Evolutionary conservation across 2,113 vertebrate species (phyloP).

Genomic region (Colistium nudipinnis): DNA sequence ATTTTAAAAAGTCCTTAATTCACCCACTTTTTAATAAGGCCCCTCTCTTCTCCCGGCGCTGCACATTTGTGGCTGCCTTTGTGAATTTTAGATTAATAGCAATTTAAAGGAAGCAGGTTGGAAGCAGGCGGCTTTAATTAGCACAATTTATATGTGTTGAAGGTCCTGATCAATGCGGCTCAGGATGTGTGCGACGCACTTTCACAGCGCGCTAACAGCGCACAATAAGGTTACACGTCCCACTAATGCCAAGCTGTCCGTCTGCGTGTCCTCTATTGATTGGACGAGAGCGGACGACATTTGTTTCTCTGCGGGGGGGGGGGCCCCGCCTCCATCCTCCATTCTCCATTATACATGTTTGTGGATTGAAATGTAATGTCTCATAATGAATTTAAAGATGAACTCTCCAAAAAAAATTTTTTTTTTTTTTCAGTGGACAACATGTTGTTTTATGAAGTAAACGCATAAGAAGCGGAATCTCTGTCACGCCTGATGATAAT

Average conservation of each 20-base stretch:
- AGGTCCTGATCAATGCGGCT: slow-evolving; percentile 49
- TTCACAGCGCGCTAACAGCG: slow-evolving; percentile 19
- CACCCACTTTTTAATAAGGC: slow-evolving; percentile 64
- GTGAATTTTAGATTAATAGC: slow-evolving; percentile 69
- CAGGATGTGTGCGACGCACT: not conserved
- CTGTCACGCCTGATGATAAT: too few relatives aligned
- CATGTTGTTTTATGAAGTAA: too few relatives aligned
- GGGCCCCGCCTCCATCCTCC: not conserved
- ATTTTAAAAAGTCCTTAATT: slow-evolving; percentile 39
- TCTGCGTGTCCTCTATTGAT: slow-evolving; percentile 27
- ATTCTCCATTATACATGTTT: slow-evolving; percentile 12
- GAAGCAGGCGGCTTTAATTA: slow-evolving; percentile 58
- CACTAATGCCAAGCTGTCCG: slow-evolving; percentile 22
- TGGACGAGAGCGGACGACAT: slow-evolving; percentile 10
- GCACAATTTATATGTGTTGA: slow-evolving; percentile 46
- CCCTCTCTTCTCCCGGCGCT: slow-evolving; percentile 13
- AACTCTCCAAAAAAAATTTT: too few relatives aligned
- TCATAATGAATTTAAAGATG: slow-evolving; percentile 22
- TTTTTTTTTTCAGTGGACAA: too few relatives aligned
- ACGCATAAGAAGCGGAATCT: too few relatives aligned
- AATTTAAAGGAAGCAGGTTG: slow-evolving; percentile 57
- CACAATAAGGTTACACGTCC: slow-evolving; percentile 8
- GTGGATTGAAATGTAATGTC: not conserved
- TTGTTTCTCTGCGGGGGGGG: slow-evolving; percentile 36
- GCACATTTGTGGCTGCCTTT: slow-evolving; percentile 58